Conservation (phyloP, 2,888 invertebrate species). For the Alsophila aescularia region DNA sequence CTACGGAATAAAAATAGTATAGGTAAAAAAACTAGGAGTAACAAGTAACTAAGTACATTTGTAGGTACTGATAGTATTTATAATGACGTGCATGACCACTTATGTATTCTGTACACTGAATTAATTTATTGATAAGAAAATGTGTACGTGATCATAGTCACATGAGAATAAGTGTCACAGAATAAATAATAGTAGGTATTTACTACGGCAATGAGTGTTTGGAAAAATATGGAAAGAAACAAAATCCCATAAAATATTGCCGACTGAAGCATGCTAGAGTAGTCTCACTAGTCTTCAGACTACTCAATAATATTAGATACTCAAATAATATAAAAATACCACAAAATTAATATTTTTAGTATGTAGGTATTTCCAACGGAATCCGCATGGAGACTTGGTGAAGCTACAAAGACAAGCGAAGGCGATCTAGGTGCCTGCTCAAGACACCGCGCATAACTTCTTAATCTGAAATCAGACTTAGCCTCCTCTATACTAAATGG, state of each 20-base stretch:
- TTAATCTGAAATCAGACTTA: background rate
- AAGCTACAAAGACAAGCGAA: no score
- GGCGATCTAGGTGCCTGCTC: no score
- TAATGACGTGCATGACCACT: constrained; percentile 22
- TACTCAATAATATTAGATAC: no score
- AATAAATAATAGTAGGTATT: background rate
- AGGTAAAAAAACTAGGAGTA: no score
- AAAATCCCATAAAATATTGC: no score
- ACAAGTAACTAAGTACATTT: background rate
- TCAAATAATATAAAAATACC: no score
- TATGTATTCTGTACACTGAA: constrained; percentile 36
- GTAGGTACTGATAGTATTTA: background rate
- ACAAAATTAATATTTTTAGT: no score
- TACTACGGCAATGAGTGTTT: background rate
- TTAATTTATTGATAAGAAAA: constrained; percentile 63
- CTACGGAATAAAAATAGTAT: no score
- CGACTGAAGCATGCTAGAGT: no score
- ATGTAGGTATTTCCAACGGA: no score
- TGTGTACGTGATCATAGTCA: constrained; percentile 68
- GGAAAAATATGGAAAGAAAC: background rate
- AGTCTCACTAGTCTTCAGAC: no score
- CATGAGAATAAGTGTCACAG: constrained; percentile 7
- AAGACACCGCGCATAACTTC: background rate
- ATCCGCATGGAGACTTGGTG: no score
- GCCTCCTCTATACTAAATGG: background rate